phyloP scores from a whole-genome alignment of 2,113 vertebrate genomes.

The Spilogale gracilis region DNA sequence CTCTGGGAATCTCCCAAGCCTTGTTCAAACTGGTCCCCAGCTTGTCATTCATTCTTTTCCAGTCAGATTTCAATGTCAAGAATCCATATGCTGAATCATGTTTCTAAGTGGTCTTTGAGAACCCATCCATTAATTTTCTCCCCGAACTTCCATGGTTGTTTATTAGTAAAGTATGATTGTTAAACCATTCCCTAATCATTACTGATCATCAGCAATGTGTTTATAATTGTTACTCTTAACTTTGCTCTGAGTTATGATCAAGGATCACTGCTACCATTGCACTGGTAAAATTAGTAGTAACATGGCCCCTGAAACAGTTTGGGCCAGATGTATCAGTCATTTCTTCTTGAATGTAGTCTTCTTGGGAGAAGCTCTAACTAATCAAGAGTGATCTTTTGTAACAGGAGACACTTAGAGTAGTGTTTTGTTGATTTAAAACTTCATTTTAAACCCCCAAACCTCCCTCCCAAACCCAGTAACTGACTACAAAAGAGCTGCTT shows the following conservation, averaged over 20 bases:
- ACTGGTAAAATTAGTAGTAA: slow-evolving; percentile 8
- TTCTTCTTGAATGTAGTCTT: not conserved
- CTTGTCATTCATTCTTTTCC: not conserved
- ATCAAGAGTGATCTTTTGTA: not conserved
- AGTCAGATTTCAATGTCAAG: not conserved
- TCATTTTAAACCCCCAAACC: not conserved
- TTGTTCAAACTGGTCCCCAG: not conserved
- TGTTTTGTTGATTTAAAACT: not conserved
- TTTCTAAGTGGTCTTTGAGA: not conserved
- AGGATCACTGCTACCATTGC: not conserved
- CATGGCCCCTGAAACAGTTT: not conserved
- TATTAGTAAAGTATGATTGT: not conserved
- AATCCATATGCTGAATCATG: not conserved
- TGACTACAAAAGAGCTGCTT: not conserved
- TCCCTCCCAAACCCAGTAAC: not conserved
- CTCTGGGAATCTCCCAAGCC: not conserved
- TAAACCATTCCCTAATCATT: not conserved
- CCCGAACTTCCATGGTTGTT: not conserved
- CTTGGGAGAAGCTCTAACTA: not conserved
- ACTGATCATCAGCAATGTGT: not conserved
- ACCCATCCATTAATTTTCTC: not conserved
- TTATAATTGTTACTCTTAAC: not conserved
- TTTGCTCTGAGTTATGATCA: not conserved
- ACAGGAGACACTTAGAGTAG: not conserved
- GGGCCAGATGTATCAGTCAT: not conserved